A percentile compares a stretch with the other conserved stretches of the same genome.
phyloP scores from a whole-genome alignment of 2,888 invertebrate species.

The Leucozona laternaria region DNA sequence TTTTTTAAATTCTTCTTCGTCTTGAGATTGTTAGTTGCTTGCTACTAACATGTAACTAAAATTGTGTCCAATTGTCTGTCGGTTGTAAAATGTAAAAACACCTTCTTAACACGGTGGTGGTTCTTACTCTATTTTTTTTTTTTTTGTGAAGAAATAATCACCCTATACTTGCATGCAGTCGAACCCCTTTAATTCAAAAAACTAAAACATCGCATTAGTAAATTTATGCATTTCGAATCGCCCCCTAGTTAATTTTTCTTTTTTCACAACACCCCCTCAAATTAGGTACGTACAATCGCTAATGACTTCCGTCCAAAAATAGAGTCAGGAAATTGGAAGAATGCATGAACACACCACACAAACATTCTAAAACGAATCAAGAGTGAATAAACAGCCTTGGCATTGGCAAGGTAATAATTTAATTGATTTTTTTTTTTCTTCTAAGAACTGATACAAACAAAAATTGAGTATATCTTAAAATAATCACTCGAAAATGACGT shows the following conservation, averaged over 20 bases:
- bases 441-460: neutral
- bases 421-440: slow-evolving; percentile 4
- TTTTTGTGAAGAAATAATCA: neutral
- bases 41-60: neutral
- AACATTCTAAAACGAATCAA: slow-evolving; percentile 11
- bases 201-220: neutral
- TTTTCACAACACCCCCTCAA: slow-evolving; percentile 12
- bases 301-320: slow-evolving; percentile 72
- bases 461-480: slow-evolving; percentile 34
- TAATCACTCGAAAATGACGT: slow-evolving; percentile 50
- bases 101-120: neutral
- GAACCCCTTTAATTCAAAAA: neutral
- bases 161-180: neutral
- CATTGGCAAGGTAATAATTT: slow-evolving; percentile 53
- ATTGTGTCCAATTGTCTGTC: neutral
- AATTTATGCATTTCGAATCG: slow-evolving; percentile 34
- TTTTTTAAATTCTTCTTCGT: neutral
- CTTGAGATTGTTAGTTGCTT: neutral
- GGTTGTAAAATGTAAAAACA: neutral
- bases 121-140: neutral
- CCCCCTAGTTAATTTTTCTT: slow-evolving; percentile 16
- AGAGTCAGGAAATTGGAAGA: slow-evolving; percentile 68
- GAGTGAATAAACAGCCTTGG: slow-evolving; percentile 54
- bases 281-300: slow-evolving; percentile 42
- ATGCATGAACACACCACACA: slow-evolving; percentile 34